Conservation (phyloP, 2,113 vertebrate genomes). For the Pipa parva region DNA sequence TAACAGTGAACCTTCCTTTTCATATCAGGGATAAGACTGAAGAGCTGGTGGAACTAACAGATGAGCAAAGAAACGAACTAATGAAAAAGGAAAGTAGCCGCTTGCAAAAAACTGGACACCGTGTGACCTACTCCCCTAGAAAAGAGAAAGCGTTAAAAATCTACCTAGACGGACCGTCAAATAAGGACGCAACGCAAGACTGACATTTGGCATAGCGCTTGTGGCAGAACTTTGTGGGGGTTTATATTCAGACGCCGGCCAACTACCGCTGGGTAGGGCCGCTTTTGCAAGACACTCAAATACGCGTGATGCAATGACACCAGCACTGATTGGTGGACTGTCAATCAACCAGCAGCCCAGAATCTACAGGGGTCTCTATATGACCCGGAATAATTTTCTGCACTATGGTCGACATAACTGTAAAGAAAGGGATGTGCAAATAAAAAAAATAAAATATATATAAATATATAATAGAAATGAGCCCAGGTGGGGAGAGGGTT, state of each 20-base stretch:
- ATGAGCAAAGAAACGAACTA: constrained; percentile 92
- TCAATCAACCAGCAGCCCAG: constrained; percentile 70
- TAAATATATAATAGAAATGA: constrained; percentile 10
- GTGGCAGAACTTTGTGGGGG: constrained; percentile 45
- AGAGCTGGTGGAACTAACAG: constrained; percentile 86
- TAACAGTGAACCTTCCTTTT: constrained; percentile 10
- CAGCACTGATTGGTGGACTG: constrained; percentile 69
- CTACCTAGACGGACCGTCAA: constrained; percentile 91
- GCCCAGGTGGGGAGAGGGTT: constrained; percentile 39
- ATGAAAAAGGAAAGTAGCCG: constrained; percentile 98
- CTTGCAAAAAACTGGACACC: constrained; percentile 93
- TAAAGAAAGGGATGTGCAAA: constrained; percentile 97
- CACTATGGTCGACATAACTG: constrained; percentile 97
- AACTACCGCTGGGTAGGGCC: constrained; percentile 75
- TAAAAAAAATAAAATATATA: constrained; percentile 54
- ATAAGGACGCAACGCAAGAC: constrained; percentile 91
- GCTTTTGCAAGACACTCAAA: constrained; percentile 60
- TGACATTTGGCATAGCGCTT: constrained; percentile 68
- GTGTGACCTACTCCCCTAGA: constrained; percentile 94
- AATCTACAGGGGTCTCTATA: constrained; percentile 62
- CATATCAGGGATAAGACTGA: constrained; percentile 82
- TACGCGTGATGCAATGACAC: constrained; percentile 73
- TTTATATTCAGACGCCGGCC: constrained; percentile 57
- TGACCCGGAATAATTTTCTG: constrained; percentile 87
- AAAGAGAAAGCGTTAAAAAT: constrained; percentile 99